A percentile compares a stretch with the other conserved stretches of the same genome.
Evolutionary conservation across 2,888 invertebrate genomes (phyloP).

Genomic region (Papilio gigon): DNA sequence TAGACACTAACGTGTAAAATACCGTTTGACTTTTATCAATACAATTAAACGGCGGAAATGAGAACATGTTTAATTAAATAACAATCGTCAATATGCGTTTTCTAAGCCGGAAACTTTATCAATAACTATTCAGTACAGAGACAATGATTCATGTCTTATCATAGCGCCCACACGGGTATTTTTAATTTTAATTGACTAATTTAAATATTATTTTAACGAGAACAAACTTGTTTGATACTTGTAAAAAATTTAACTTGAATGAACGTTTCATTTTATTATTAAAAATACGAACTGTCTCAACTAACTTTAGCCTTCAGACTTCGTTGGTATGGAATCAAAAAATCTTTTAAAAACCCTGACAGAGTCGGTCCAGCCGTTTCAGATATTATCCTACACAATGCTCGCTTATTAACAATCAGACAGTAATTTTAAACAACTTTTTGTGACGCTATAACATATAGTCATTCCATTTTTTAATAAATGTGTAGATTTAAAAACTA

Average conservation of each 20-base stretch:
- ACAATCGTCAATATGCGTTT: constrained; percentile 18
- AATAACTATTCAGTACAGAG: constrained; percentile 37
- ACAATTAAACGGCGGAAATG: constrained; percentile 14
- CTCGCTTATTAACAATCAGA: too few relatives aligned
- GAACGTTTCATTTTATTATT: too few relatives aligned
- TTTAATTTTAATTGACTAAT: constrained; percentile 33
- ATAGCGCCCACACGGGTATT: constrained; percentile 20
- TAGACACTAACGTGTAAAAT: background rate
- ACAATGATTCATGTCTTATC: constrained; percentile 41
- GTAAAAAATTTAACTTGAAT: background rate
- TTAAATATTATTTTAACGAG: constrained; percentile 23
- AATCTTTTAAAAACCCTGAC: too few relatives aligned
- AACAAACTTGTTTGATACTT: constrained; percentile 3
- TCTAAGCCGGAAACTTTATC: constrained; percentile 38
- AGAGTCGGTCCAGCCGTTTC: too few relatives aligned
- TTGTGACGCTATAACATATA: too few relatives aligned
- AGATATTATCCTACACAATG: too few relatives aligned
- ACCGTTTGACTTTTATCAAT: background rate
- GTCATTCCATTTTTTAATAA: too few relatives aligned
- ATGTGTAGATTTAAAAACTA: too few relatives aligned
- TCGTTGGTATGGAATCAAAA: too few relatives aligned
- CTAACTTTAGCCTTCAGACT: too few relatives aligned
- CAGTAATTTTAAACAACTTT: too few relatives aligned
- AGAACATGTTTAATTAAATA: constrained; percentile 5
- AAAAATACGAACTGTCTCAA: too few relatives aligned